Percentiles rank a stretch among this genome's conserved stretches.
Conservation (phyloP, 2,888 invertebrate species). For the Macaria liturata region DNA sequence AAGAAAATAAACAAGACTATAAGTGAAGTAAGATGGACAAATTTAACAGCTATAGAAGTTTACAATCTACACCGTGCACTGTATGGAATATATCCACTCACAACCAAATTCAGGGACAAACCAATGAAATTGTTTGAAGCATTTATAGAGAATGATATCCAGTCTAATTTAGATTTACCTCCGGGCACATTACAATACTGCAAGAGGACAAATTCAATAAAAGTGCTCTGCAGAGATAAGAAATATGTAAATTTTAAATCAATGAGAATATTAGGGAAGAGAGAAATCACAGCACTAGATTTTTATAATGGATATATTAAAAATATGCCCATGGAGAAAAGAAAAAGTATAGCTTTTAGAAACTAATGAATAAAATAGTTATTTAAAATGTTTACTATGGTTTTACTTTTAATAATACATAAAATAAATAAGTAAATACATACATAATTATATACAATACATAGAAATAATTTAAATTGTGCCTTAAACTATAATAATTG, state of each 20-base stretch:
- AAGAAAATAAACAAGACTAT: constrained; percentile 87
- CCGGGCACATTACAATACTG: constrained; percentile 86
- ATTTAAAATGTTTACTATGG: constrained; percentile 6
- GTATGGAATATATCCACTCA: constrained; percentile 84
- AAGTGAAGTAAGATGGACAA: constrained; percentile 86
- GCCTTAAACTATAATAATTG: background rate
- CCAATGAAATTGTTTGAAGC: constrained; percentile 86
- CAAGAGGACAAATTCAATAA: constrained; percentile 80
- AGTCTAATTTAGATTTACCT: constrained; percentile 43
- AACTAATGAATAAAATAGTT: constrained; percentile 40
- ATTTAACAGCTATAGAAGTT: constrained; percentile 84
- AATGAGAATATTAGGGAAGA: constrained; percentile 86
- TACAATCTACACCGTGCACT: constrained; percentile 89
- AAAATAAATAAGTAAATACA: constrained; percentile 7
- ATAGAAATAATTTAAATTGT: too few relatives aligned
- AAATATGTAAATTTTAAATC: constrained; percentile 86
- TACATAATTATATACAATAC: background rate
- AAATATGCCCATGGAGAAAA: constrained; percentile 69
- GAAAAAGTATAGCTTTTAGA: constrained; percentile 60
- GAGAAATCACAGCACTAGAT: constrained; percentile 89
- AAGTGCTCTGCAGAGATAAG: constrained; percentile 86
- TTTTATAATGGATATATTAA: constrained; percentile 94
- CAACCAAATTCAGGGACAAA: constrained; percentile 84
- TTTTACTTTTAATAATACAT: constrained; percentile 10
- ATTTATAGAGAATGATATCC: constrained; percentile 51